Conservation (phyloP, 2,797 vertebrate genomes). For the Lepilemur ruficaudatus region DNA sequence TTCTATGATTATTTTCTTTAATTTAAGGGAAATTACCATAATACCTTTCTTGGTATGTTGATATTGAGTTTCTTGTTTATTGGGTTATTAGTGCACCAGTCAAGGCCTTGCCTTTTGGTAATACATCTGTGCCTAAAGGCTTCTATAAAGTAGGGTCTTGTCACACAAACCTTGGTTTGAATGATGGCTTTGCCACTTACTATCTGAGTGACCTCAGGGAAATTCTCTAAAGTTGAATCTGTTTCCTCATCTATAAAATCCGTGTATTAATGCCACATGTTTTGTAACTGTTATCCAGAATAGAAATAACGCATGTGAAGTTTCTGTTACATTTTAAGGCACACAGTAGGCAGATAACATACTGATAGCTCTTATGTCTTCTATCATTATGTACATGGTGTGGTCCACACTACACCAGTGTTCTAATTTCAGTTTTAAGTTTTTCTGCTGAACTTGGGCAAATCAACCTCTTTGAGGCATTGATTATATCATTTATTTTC, state of each 20-base stretch:
- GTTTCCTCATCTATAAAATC: neutral
- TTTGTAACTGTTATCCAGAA: neutral
- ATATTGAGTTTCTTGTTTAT: neutral
- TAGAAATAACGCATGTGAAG: neutral
- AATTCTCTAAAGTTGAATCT: conserved; percentile 23
- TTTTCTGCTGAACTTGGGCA: neutral
- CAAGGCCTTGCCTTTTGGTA: neutral
- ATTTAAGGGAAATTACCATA: neutral
- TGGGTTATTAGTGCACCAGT: neutral
- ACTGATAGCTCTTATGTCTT: neutral
- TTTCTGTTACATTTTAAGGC: neutral
- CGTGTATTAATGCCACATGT: neutral
- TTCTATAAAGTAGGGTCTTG: neutral
- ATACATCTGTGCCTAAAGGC: neutral
- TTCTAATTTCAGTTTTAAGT: neutral
- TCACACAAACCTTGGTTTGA: neutral
- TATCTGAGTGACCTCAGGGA: neutral
- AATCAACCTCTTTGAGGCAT: neutral
- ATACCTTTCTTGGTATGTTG: neutral
- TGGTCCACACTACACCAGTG: neutral
- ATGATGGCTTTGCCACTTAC: neutral
- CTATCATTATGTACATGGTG: neutral
- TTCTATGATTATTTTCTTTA: conserved; percentile 6
- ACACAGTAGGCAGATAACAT: neutral
- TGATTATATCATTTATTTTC: neutral